Percentiles rank a stretch among this genome's conserved stretches.
phyloP scores from a whole-genome alignment of 1,140 invertebrate species.

The Ganaspis sp. region DNA sequence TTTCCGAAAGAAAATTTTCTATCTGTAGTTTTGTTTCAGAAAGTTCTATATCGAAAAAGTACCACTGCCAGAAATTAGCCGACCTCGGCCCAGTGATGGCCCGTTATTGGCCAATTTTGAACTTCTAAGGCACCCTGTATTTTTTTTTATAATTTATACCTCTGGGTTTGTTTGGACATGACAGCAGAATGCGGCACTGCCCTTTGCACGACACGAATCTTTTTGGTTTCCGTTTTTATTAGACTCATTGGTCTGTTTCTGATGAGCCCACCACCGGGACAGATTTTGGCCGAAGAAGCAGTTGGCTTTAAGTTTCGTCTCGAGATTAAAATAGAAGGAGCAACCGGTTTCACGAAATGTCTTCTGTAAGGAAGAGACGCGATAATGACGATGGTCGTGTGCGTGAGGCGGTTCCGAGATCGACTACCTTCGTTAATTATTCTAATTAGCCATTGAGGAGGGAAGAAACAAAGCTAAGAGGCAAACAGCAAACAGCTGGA shows the following conservation, averaged over 20 bases:
- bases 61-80: too few relatives aligned
- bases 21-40: too few relatives aligned
- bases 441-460: slow-evolving; percentile 48
- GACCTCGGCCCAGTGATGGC: too few relatives aligned
- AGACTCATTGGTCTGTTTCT: slow-evolving; percentile 3
- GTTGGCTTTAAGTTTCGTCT: background rate
- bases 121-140: too few relatives aligned
- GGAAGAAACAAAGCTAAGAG: slow-evolving; percentile 9
- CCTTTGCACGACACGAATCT: slow-evolving; percentile 51
- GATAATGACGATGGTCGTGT: slow-evolving; percentile 38
- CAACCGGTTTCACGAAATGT: background rate
- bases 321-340: too few relatives aligned
- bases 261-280: background rate
- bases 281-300: background rate
- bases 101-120: too few relatives aligned
- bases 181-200: slow-evolving; percentile 57
- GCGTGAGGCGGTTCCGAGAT: slow-evolving; percentile 40
- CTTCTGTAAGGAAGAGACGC: slow-evolving; percentile 34
- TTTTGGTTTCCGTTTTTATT: slow-evolving; percentile 38
- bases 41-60: too few relatives aligned
- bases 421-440: slow-evolving; percentile 56
- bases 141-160: background rate
- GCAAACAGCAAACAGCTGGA: background rate
- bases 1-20: too few relatives aligned
- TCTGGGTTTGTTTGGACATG: slow-evolving; percentile 58